Base-by-base conservation (phyloP, 2,888 invertebrate genomes). In the Camptogramma bilineatum region DNA sequence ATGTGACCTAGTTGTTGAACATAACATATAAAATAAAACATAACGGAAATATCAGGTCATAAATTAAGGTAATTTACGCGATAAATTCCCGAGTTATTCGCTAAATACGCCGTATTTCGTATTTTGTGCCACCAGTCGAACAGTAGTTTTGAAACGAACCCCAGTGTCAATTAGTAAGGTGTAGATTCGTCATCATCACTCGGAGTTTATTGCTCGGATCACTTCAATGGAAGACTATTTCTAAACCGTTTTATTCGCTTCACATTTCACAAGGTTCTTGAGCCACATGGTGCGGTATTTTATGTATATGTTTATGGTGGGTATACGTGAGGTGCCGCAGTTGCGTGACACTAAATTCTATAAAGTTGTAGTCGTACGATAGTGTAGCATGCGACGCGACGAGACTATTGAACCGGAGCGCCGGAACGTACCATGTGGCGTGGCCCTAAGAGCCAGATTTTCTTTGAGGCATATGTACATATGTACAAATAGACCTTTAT, bases 121-220 rank as follows among this genome's bases (percentile, higher is more conserved):
- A 44, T 19, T 54, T 65, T 60, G 21, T 1, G 9, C 31, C 61
- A 44, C 7, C n/a, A 42, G 1, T 39, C 44, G 64, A 66, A 68
- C 67, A 67, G 74, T 74, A 73, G 71, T 71, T 72, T 73, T 62
- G 64, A 70, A 70, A 74, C 71, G 70, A 69, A 70, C 68, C 68
- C 66, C 24, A 24, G 68, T 69, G 71, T 73, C 73, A 70, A 73
- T 74, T 74, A 73, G 71, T 60, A 64, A 62, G 65, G 68, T 68
- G 70, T 65, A 70, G 67, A 68, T 62, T 61, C 67, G 66, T 74
- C 66, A 68, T 71, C 68, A 73, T 70, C 71, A 64, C 58, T 66
- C 72, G 68, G 66, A 69, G 61, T 67, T 73, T 71, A 70, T 67
- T 66, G 56, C 68, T 51, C 19, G 21, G 42, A 42, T 42, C 19